phyloP scores from a whole-genome alignment of 2,888 invertebrate species.

The Drosophila neotestacea region DNA sequence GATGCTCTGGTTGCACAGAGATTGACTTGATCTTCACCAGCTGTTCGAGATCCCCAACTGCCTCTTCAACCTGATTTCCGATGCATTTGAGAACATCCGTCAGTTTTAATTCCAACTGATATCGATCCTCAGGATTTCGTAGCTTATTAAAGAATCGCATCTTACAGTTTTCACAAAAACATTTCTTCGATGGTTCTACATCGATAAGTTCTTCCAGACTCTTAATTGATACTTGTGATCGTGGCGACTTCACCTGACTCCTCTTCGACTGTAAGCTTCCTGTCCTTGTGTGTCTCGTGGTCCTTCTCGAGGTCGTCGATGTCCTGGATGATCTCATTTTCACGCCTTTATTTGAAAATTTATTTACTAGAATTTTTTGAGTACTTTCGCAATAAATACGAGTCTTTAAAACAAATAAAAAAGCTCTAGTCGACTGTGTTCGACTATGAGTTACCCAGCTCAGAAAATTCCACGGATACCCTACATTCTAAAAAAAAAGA shows the following conservation, averaged over 20 bases:
- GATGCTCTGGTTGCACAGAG: conserved; percentile 27
- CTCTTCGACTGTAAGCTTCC: neutral
- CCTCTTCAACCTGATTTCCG: neutral
- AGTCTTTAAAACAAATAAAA: neutral
- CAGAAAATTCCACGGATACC: no score
- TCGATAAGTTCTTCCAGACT: neutral
- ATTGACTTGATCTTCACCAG: conserved; percentile 38
- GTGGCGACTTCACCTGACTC: neutral
- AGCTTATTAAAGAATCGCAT: neutral
- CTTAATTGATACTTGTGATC: neutral
- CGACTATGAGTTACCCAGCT: no score
- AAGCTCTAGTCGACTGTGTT: neutral
- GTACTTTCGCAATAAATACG: neutral
- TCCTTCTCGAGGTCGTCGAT: neutral
- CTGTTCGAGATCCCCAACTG: conserved; percentile 20
- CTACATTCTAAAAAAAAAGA: no score
- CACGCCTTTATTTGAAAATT: neutral
- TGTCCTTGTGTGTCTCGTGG: neutral
- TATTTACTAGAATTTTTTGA: conserved; percentile 2
- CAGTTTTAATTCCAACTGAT: neutral
- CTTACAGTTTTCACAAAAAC: conserved; percentile 19
- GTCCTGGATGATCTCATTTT: neutral
- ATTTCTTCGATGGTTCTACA: neutral
- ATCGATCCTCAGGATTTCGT: accelerated
- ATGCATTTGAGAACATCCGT: conserved; percentile 3